These are phyloP conservation scores for Drosophila quadrilineata DNA, from an alignment of 1,140 invertebrate genomes.

Conservation along the genomic window DNA sequence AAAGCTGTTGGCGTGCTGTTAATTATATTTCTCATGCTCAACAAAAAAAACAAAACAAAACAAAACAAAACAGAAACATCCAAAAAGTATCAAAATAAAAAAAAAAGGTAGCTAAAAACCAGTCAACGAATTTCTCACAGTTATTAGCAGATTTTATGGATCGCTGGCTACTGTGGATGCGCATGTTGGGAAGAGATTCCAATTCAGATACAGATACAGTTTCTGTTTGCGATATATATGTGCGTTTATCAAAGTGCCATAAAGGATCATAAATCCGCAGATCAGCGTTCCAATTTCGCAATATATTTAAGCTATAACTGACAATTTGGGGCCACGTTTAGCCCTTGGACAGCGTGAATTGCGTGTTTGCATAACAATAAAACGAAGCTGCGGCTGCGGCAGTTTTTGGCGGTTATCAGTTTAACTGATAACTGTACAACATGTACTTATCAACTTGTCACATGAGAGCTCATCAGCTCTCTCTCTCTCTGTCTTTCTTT, in stretches of 20 bases:
- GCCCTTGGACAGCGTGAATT: slow-evolving; percentile 1
- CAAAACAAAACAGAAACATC: neutral
- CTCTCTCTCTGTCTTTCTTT: too few species aligned
- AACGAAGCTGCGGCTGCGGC: neutral
- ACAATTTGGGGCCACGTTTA: too few species aligned
- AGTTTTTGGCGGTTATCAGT: slow-evolving; percentile 2
- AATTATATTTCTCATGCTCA: slow-evolving; percentile 42
- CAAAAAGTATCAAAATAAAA: neutral
- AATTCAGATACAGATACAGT: too few species aligned
- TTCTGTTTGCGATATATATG: too few species aligned
- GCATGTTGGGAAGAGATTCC: too few species aligned
- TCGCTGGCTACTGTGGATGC: neutral
- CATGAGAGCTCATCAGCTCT: slow-evolving; percentile 9
- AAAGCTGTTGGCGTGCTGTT: slow-evolving; percentile 49
- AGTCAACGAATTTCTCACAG: slow-evolving; percentile 33
- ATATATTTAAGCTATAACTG: too few species aligned
- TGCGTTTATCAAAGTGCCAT: neutral
- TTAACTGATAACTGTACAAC: neutral
- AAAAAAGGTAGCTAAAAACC: slow-evolving; percentile 13
- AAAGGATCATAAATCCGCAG: slow-evolving; percentile 4
- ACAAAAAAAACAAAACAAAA: neutral
- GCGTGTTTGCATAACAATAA: slow-evolving; percentile 23
- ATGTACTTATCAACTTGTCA: slow-evolving; percentile 3
- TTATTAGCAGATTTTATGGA: slow-evolving; percentile 14
- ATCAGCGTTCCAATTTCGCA: slow-evolving; percentile 4